Base-by-base conservation (phyloP, 2,113 vertebrate species). In the Gopherus evgoodei region DNA sequence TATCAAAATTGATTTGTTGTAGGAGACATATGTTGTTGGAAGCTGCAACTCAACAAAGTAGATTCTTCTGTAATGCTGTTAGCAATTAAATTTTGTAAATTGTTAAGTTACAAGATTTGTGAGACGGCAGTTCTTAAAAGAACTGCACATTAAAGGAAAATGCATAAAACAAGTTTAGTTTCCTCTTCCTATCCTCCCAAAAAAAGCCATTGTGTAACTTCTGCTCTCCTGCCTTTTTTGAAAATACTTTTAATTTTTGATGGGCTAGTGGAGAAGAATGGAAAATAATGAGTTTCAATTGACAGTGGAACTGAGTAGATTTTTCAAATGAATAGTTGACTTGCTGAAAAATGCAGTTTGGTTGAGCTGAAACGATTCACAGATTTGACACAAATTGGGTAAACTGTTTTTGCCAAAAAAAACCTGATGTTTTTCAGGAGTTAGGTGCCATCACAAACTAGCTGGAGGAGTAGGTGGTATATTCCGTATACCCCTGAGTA, bases 1-100 rank as follows among this genome's bases (percentile, higher is more conserved):
- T 98, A 98, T 98, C 98, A 96, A 90, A 97, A 97, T 96, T 95
- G 96, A 98, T 97, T 96, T 93, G 96, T 96, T 97, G 85, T 96
- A 82, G 90, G 91, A 98, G 96, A 97, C 93, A 92, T 88, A 94
- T 1, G 0, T 95, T 96, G 89, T 98, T 95, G 96, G 96, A 95
- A 97, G 91, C 90, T 96, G 91, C 95, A 90, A 90, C 88, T 90
- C 93, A 92, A 96, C 92, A 94, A 93, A 95, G 72, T 97, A 96
- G 95, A 97, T 97, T 96, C 95, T 96, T 94, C 94, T 96, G 95
- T 88, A 87, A 91, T 19, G 86, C 87, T 97, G 94, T 92, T 96
- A 92, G 91, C 87, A 97, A 94, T 98, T 96, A 95, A 95, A 82
- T 92, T 90, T 97, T 96, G 96, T 96, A 88, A 96, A 97, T 94